Evolutionary conservation across 2,888 invertebrate genomes (phyloP).

Genomic region (Biston stratarius): DNA sequence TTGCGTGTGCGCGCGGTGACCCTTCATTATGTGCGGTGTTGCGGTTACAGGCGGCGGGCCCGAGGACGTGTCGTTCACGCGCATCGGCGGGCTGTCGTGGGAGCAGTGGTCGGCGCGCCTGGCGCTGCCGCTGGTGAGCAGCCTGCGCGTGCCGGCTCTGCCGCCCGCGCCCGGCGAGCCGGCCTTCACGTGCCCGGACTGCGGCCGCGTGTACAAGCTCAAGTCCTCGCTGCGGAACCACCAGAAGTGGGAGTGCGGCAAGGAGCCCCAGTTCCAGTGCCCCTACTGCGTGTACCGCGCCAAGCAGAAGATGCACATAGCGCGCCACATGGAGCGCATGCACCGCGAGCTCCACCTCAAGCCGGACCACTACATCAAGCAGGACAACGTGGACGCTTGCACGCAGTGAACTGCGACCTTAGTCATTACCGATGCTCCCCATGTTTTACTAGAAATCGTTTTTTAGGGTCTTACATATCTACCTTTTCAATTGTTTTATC

Average conservation of each 20-base stretch:
- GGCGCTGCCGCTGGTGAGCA: constrained; percentile 89
- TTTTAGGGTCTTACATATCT: constrained; percentile 58
- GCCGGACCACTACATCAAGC: constrained; percentile 80
- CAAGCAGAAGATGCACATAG: constrained; percentile 94
- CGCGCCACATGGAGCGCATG: constrained; percentile 93
- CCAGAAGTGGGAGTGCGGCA: constrained; percentile 95
- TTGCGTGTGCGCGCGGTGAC: constrained; percentile 49
- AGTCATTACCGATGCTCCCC: constrained; percentile 60
- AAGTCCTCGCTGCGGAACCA: constrained; percentile 94
- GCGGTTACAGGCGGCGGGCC: constrained; percentile 66
- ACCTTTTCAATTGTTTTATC: constrained; percentile 48
- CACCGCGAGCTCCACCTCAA: constrained; percentile 89
- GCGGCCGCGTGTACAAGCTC: constrained; percentile 94
- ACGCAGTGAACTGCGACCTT: constrained; percentile 60
- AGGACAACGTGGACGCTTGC: constrained; percentile 84
- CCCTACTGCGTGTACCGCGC: constrained; percentile 94
- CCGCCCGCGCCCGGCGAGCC: constrained; percentile 76
- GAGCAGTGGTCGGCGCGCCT: constrained; percentile 91
- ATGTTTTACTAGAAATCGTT: constrained; percentile 46
- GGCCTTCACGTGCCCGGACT: constrained; percentile 92
- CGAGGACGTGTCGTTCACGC: constrained; percentile 90
- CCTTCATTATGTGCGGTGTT: constrained; percentile 50
- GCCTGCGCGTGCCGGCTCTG: constrained; percentile 56
- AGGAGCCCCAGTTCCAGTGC: constrained; percentile 94
- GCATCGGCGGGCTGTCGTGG: constrained; percentile 90